These are phyloP conservation scores for Tamandua tetradactyla DNA, from an alignment of 2,797 vertebrate species.

Conservation along the genomic window DNA sequence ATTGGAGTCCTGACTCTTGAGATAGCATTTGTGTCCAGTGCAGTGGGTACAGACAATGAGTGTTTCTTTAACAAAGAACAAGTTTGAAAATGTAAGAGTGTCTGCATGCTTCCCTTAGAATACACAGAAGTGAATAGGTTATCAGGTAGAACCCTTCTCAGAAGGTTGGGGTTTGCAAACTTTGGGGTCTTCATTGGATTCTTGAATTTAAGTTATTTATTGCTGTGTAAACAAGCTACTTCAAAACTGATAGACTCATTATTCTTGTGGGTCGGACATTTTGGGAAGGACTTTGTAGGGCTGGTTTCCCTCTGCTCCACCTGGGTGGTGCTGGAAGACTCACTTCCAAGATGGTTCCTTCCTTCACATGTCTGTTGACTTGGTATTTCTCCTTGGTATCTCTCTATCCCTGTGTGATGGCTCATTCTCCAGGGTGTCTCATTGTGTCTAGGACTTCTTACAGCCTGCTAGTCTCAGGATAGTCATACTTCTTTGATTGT, in stretches of 20 bases:
- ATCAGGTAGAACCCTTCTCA: background rate
- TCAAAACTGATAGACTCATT: background rate
- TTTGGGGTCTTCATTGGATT: background rate
- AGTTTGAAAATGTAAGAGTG: too few species aligned
- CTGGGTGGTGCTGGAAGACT: background rate
- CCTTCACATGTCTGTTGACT: background rate
- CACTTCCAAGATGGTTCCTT: background rate
- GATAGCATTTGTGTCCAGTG: background rate
- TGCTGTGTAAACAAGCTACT: background rate
- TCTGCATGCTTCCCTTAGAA: background rate
- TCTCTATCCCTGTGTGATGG: too few species aligned
- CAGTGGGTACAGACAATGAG: too few species aligned
- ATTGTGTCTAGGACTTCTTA: too few species aligned
- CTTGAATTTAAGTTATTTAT: background rate
- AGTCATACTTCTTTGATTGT: background rate
- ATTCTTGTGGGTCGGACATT: background rate
- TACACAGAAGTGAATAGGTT: background rate
- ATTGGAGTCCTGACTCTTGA: background rate
- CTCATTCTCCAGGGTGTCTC: background rate
- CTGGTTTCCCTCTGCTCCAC: background rate
- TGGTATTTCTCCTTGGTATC: background rate
- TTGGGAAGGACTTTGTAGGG: background rate
- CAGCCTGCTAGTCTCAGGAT: background rate
- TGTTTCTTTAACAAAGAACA: background rate
- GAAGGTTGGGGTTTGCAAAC: background rate